Conservation (phyloP, 2,888 invertebrate genomes). For the Helicoverpa assulta region DNA sequence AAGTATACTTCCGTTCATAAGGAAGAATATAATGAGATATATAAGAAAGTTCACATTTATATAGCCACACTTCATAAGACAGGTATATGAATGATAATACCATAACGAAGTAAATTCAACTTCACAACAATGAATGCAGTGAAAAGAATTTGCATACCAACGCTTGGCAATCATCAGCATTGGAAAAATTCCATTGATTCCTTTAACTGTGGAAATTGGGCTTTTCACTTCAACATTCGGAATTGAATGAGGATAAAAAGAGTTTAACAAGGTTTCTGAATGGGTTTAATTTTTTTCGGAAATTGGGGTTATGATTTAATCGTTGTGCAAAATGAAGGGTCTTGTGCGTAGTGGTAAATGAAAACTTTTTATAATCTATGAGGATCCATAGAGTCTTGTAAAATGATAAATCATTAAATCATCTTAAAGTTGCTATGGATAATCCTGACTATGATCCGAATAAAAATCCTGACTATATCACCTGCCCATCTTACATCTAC, state of each 20-base stretch:
- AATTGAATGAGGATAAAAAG: constrained; percentile 34
- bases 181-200: constrained; percentile 53
- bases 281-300: background rate
- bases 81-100: constrained; percentile 21
- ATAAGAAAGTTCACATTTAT: too few species aligned
- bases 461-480: too few species aligned
- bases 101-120: constrained; percentile 38
- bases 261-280: constrained; percentile 14
- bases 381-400: too few species aligned
- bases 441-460: too few species aligned
- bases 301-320: constrained; percentile 1
- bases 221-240: constrained; percentile 36
- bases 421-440: too few species aligned
- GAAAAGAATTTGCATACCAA: constrained; percentile 54
- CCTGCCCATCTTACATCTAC: too few species aligned
- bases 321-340: background rate
- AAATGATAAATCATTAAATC: too few species aligned
- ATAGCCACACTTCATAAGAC: too few species aligned
- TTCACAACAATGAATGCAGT: constrained; percentile 28
- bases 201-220: constrained; percentile 58
- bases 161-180: constrained; percentile 46
- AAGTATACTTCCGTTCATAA: too few species aligned
- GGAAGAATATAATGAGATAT: too few species aligned
- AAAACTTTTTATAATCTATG: too few species aligned
- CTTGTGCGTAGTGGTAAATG: too few species aligned